A percentile compares a stretch with the other conserved stretches of the same genome.
Conservation (phyloP, 2,113 vertebrate species). For the Ranitomeya imitator region DNA sequence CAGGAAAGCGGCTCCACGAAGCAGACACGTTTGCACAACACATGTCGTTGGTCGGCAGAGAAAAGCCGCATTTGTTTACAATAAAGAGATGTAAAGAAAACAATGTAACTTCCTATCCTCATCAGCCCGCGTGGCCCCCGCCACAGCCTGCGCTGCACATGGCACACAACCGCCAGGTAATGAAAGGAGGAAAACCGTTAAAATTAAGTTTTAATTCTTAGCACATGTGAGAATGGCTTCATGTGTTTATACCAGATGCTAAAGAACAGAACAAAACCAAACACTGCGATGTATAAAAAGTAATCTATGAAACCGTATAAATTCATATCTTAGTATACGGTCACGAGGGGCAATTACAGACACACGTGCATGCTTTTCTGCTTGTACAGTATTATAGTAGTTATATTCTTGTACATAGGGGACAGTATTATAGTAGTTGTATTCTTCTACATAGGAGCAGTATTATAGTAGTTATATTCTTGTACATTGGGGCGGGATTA, state of each 20-base stretch:
- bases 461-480: background rate
- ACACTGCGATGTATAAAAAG: background rate
- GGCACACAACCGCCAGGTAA: background rate
- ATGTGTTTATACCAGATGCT: background rate
- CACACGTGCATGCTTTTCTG: background rate
- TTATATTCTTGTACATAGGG: background rate
- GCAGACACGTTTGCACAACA: background rate
- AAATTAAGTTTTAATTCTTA: slow-evolving; percentile 37
- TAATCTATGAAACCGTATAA: background rate
- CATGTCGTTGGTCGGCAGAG: background rate
- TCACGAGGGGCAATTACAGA: background rate
- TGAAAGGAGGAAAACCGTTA: background rate
- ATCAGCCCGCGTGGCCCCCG: background rate
- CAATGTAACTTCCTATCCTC: slow-evolving; percentile 11
- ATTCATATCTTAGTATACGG: background rate
- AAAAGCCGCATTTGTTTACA: background rate
- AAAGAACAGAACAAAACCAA: slow-evolving; percentile 26
- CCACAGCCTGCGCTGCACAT: background rate
- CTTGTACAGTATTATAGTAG: background rate
- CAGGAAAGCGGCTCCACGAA: background rate
- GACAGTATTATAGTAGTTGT: background rate
- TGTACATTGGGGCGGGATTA: background rate
- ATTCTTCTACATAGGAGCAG: background rate
- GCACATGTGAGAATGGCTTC: slow-evolving; percentile 3
- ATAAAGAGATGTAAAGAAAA: slow-evolving; percentile 18